phyloP scores from a whole-genome alignment of 2,113 vertebrate genomes.

The Toxostoma redivivum region DNA sequence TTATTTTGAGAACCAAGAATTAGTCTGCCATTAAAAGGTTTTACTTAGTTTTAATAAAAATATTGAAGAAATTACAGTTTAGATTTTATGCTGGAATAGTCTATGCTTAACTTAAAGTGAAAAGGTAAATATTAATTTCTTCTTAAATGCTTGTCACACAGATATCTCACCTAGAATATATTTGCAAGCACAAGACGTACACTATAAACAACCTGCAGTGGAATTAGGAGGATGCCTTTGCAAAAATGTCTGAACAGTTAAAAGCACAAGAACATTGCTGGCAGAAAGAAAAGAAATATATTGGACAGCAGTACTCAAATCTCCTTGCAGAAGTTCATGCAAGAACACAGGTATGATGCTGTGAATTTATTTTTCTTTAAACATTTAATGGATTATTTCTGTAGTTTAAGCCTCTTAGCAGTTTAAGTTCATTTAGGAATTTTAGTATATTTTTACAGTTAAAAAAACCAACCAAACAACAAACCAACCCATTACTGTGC shows the following conservation, averaged over 20 bases:
- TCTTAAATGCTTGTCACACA: constrained; percentile 34
- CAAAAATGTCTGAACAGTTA: constrained; percentile 77
- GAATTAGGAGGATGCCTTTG: constrained; percentile 76
- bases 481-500: neutral
- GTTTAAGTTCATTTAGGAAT: neutral
- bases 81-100: neutral
- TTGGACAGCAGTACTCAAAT: constrained; percentile 74
- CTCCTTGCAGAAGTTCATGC: constrained; percentile 71
- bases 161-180: constrained; percentile 75
- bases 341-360: constrained; percentile 77
- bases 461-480: too few species aligned
- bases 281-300: constrained; percentile 74
- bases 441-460: neutral
- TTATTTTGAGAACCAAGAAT: neutral
- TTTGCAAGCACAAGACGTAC: constrained; percentile 42
- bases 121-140: neutral
- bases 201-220: constrained; percentile 76
- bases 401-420: neutral
- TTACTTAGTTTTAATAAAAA: neutral
- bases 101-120: neutral
- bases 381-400: constrained; percentile 26
- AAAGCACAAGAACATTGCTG: constrained; percentile 80
- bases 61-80: neutral
- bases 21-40: neutral
- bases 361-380: neutral